phyloP scores from a whole-genome alignment of 2,797 vertebrate genomes.

The Lepilemur septentrionalis region DNA sequence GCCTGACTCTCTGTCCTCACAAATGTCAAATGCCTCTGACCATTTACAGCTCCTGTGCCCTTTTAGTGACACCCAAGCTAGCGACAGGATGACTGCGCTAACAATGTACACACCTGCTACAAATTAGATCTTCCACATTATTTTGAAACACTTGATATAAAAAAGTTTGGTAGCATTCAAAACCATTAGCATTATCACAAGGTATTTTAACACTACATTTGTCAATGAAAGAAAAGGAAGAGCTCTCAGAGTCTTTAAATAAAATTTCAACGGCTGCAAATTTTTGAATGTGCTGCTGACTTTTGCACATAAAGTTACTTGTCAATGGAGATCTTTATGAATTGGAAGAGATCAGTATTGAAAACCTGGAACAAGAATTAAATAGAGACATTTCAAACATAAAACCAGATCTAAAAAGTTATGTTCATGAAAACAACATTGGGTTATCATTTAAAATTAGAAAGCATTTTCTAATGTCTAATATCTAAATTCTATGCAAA shows the following conservation, averaged over 20 bases:
- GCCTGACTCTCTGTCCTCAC: not conserved
- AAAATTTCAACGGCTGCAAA: slow-evolving; percentile 38
- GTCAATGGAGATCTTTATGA: slow-evolving; percentile 61
- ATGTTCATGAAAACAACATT: not conserved
- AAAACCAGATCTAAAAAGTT: not conserved
- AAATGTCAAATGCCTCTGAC: not conserved
- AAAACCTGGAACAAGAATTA: slow-evolving; percentile 46
- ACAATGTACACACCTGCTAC: not conserved
- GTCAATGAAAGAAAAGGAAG: slow-evolving; percentile 61
- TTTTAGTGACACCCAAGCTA: not conserved
- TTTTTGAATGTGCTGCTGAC: slow-evolving; percentile 8
- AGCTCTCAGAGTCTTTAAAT: slow-evolving; percentile 34
- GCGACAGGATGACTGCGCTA: not conserved
- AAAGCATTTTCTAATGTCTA: not conserved
- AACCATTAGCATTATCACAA: slow-evolving; percentile 51
- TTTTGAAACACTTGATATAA: slow-evolving; percentile 40
- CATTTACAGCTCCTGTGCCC: not conserved
- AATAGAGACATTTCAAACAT: not conserved
- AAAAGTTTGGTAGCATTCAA: slow-evolving; percentile 42
- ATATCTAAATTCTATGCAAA: slow-evolving; percentile 25
- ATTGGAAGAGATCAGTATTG: slow-evolving; percentile 39
- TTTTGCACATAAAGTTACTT: slow-evolving; percentile 32
- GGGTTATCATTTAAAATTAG: slow-evolving; percentile 9
- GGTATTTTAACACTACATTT: slow-evolving; percentile 54
- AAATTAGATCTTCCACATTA: not conserved